These are phyloP conservation scores for Paradoxurus hermaphroditus DNA, from an alignment of 2,113 vertebrate species.

Conservation along the genomic window DNA sequence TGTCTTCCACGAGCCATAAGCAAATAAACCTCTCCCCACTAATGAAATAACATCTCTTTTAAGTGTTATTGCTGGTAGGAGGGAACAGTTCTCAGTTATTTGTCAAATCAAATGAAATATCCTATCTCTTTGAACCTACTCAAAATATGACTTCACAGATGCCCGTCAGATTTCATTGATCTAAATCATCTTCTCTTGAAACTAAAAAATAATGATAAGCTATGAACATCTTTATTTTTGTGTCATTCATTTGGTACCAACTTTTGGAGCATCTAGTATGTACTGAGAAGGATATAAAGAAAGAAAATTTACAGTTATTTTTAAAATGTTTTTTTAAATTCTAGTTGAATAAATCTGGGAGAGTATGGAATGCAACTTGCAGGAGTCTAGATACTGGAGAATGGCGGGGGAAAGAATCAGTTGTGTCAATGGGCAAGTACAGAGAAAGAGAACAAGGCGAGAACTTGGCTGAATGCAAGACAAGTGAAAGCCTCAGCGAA, in stretches of 20 bases:
- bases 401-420: neutral
- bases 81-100: neutral
- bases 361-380: neutral
- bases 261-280: neutral
- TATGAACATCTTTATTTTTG: neutral
- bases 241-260: neutral
- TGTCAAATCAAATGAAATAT: constrained; percentile 46
- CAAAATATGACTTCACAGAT: constrained; percentile 4
- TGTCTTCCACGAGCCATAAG: constrained; percentile 34
- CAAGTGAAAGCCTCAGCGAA: neutral
- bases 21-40: constrained; percentile 28
- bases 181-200: neutral
- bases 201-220: neutral
- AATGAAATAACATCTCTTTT: constrained; percentile 44
- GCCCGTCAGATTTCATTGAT: neutral
- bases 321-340: neutral
- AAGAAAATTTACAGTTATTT: neutral
- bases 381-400: neutral
- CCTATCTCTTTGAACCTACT: constrained; percentile 10
- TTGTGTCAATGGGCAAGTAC: neutral
- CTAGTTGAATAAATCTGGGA: neutral
- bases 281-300: neutral
- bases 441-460: neutral
- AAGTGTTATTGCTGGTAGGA: constrained; percentile 17
- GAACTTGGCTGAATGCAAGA: neutral